Conservation (phyloP, 2,888 invertebrate genomes). For the Xylocampa areola region DNA sequence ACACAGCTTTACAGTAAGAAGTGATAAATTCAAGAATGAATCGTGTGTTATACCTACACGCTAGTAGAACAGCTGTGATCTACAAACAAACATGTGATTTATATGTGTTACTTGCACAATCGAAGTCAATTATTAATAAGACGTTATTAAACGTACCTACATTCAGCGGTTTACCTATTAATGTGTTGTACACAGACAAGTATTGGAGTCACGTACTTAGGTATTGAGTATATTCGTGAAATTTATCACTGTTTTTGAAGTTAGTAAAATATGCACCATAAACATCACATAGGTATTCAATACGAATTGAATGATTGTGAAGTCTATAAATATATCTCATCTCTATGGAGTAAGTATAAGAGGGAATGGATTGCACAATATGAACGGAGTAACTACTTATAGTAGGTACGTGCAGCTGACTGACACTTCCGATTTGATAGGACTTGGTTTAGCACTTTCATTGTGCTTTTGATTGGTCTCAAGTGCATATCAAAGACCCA, state of each 20-base stretch:
- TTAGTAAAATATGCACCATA: slow-evolving; percentile 2
- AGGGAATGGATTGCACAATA: slow-evolving; percentile 2
- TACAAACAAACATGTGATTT: slow-evolving; percentile 15
- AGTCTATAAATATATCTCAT: not conserved
- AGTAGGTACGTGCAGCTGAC: slow-evolving; percentile 6
- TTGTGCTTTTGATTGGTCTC: not conserved
- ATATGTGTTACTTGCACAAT: slow-evolving; percentile 22
- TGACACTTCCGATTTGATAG: slow-evolving; percentile 16
- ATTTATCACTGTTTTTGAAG: slow-evolving; percentile 31
- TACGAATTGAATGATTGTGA: not conserved
- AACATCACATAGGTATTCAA: not conserved
- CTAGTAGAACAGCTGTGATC: slow-evolving; percentile 16
- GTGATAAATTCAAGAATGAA: slow-evolving; percentile 17
- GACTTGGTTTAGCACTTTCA: slow-evolving; percentile 9
- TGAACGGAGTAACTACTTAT: slow-evolving; percentile 3
- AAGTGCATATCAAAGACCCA: no score
- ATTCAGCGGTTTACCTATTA: slow-evolving; percentile 19
- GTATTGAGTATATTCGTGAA: slow-evolving; percentile 10
- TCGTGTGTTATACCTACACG: not conserved
- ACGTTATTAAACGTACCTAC: slow-evolving; percentile 17
- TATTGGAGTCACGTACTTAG: slow-evolving; percentile 7
- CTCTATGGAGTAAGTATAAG: not conserved
- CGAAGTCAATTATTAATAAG: slow-evolving; percentile 41
- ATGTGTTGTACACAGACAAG: slow-evolving; percentile 15
- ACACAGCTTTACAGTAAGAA: slow-evolving; percentile 12